Evolutionary conservation across 2,888 invertebrate genomes (phyloP).

Genomic region (Cephus nigrinus): DNA sequence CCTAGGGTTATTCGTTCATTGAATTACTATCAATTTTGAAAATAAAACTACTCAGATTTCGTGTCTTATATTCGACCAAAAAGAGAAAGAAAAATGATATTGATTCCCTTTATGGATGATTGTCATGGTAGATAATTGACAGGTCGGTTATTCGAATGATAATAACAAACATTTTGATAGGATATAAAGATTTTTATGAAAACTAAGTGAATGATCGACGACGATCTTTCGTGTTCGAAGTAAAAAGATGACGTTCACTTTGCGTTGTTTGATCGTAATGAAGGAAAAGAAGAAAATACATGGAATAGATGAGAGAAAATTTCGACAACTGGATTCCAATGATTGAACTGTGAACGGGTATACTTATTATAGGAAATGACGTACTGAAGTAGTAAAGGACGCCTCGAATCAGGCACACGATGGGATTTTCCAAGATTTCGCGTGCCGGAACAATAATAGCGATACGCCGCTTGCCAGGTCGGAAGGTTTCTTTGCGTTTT

Average conservation of each 20-base stretch:
- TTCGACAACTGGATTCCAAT: background rate
- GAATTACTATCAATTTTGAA: background rate
- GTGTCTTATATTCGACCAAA: background rate
- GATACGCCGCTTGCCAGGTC: background rate
- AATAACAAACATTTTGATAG: background rate
- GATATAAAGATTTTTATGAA: background rate
- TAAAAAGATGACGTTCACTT: background rate
- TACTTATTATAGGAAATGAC: background rate
- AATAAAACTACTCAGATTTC: background rate
- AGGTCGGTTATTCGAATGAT: background rate
- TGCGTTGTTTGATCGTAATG: background rate
- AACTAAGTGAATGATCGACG: slow-evolving; percentile 20
- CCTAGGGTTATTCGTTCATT: background rate
- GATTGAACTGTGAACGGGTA: background rate
- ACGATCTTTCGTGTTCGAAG: slow-evolving; percentile 7
- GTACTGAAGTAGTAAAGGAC: background rate
- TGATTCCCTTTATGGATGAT: slow-evolving; percentile 2
- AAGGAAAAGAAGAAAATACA: background rate
- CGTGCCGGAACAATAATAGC: slow-evolving; percentile 34
- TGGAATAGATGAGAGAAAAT: background rate
- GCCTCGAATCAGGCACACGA: slow-evolving; percentile 13
- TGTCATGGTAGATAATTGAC: slow-evolving; percentile 23
- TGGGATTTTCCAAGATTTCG: slow-evolving; percentile 45
- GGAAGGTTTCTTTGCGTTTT: slow-evolving; percentile 41
- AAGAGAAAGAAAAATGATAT: background rate